phyloP scores from a whole-genome alignment of 2,797 vertebrate species.

The Merluccius polli region DNA sequence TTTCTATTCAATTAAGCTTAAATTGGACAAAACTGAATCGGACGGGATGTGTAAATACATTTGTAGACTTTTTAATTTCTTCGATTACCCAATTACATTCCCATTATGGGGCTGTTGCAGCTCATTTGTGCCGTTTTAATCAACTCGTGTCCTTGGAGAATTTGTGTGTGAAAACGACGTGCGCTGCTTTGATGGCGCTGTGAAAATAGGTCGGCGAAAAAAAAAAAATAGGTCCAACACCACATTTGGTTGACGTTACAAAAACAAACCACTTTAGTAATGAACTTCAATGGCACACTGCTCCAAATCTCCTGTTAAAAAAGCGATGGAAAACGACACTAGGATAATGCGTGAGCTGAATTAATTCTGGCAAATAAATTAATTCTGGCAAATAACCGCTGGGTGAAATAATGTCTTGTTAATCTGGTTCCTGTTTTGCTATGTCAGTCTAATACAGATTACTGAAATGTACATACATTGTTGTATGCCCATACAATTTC shows the following conservation, averaged over 20 bases:
- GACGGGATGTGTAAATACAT: neutral
- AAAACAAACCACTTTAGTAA: neutral
- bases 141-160: neutral
- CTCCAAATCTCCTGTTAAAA: neutral
- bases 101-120: neutral
- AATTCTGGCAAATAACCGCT: neutral
- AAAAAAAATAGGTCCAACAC: too few species aligned
- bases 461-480: neutral
- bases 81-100: neutral
- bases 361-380: neutral
- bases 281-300: neutral
- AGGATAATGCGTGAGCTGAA: neutral
- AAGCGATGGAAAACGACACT: neutral
- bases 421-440: neutral
- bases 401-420: neutral
- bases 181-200: neutral
- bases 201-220: neutral
- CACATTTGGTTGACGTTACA: too few species aligned
- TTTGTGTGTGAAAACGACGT: neutral
- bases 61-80: neutral
- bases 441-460: neutral
- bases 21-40: neutral
- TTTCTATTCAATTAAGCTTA: neutral
- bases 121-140: neutral
- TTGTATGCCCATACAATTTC: neutral